These are phyloP conservation scores for Zosterops pallidus DNA, from an alignment of 2,113 vertebrate species.

Conservation along the genomic window DNA sequence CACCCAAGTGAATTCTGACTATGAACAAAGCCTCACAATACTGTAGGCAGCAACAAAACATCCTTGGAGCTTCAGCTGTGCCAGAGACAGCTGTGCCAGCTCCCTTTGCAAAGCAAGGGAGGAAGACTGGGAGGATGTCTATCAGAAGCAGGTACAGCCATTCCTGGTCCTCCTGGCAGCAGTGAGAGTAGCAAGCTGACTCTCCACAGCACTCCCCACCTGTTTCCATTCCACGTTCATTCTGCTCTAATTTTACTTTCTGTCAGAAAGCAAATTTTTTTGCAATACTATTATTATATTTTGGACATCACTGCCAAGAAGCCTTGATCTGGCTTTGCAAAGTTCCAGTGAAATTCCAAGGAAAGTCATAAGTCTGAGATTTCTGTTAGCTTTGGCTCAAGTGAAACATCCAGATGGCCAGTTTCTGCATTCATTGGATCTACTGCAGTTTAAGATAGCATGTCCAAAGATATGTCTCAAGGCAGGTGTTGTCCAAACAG, in stretches of 20 bases:
- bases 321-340: not conserved
- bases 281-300: not conserved
- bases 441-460: not conserved
- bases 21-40: not conserved
- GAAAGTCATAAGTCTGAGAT: not conserved
- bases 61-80: not conserved
- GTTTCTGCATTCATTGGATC: not conserved
- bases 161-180: not conserved
- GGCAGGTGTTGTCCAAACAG: not conserved
- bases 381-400: not conserved
- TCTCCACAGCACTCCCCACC: not conserved
- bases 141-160: not conserved
- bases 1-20: not conserved
- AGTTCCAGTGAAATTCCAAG: not conserved
- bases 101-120: not conserved
- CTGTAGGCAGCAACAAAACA: not conserved
- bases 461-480: not conserved
- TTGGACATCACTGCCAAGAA: not conserved
- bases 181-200: not conserved
- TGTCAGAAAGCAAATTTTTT: not conserved
- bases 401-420: not conserved
- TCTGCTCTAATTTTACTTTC: not conserved
- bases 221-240: not conserved
- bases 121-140: not conserved
- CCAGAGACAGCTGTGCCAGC: not conserved